Evolutionary conservation across 2,797 vertebrate species (phyloP), one percentile per base, ranked within the genome.

Genomic region (Acestrorhynchus altus): DNA sequence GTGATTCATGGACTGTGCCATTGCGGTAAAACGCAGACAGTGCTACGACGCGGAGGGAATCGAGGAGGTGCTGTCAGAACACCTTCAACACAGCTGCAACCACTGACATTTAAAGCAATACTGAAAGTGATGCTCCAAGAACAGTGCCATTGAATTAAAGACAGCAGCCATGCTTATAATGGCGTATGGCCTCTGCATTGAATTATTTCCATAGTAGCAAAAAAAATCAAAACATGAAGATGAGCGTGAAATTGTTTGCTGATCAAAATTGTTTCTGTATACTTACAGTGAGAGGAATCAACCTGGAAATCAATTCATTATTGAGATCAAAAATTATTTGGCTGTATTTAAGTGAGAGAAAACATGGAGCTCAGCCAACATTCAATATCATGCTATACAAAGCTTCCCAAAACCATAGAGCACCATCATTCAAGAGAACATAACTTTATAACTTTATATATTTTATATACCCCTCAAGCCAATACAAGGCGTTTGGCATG

Each of bases 1-100:
- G 44, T 59, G 63, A 66, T 73, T 71, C 51, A 76, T 63, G 31
- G 40, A 69, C 35, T 35, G 39, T 46, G n/a, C 35, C 49, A 24
- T 22, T 59, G 63, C 51, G 28, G 18, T 47, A 35, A 46, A 57
- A 22, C 8, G 24, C 13, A 67, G 51, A 49, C 31, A 35, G 44
- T 51, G 52, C 22, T 13, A 11, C 35, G 73, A 54, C 61, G 44
- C 60, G 10, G 40, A 10, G 42, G 12, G 31, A 65, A 44, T 26
- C 15, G 9, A 67, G 24, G 40, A 46, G 24, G 28, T 22, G 26
- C 16, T 52, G 26, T 51, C 46, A 20, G 47, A 68, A 31, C 66
- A 68, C 46, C 66, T 49, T 51, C 66, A 35, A n/a, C 26, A 51
- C 15, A 20, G 20, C 46, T 51, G 66, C 46, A 35, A 20, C 13